Evolutionary conservation across 30 jellyfish, hydroid and myxozoan species (phyloP).

Genomic region (Hydractinia echinata): DNA sequence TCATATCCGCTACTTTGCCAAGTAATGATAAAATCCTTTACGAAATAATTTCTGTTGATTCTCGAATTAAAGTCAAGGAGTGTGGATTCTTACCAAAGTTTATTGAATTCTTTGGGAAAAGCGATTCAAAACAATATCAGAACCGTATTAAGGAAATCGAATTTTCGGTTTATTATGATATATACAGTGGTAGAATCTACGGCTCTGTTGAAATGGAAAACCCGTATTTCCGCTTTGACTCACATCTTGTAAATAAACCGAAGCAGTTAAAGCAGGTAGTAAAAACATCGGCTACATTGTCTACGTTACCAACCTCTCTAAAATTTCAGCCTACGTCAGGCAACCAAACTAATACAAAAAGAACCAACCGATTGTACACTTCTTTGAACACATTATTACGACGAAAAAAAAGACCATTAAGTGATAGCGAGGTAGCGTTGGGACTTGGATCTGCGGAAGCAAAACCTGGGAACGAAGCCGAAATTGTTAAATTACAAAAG

Average conservation of each 20-base stretch:
- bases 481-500: too few species aligned
- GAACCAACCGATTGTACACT: too few species aligned
- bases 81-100: background rate
- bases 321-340: too few species aligned
- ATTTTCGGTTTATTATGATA: background rate
- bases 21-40: background rate
- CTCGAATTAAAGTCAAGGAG: background rate
- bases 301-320: too few species aligned
- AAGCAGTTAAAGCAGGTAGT: too few species aligned
- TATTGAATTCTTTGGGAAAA: slow-evolving; percentile 4
- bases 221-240: background rate
- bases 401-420: too few species aligned
- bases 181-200: slow-evolving; percentile 11
- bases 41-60: slow-evolving; percentile 12
- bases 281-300: too few species aligned
- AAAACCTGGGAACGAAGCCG: too few species aligned
- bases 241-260: background rate
- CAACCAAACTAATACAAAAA: too few species aligned
- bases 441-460: too few species aligned
- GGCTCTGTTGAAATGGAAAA: slow-evolving; percentile 1
- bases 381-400: too few species aligned
- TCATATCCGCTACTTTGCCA: slow-evolving; percentile 15
- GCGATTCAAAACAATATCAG: slow-evolving; percentile 8
- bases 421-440: too few species aligned
- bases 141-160: background rate